Conservation (phyloP, 2,113 vertebrate species). For the Pseudopipra pipra region DNA sequence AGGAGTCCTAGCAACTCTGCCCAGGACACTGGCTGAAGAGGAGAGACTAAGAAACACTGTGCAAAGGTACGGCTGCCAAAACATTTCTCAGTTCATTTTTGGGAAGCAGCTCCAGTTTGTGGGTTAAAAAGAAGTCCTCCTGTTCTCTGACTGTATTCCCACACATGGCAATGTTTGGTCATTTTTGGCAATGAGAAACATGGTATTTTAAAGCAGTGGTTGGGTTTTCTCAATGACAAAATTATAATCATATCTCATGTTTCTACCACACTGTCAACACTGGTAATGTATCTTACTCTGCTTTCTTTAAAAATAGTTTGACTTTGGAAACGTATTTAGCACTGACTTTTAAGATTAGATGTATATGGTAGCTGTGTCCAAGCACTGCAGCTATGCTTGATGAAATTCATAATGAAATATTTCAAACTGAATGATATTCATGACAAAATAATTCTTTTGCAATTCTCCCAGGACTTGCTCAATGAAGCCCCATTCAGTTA, state of each 20-base stretch:
- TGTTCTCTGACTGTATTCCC: neutral
- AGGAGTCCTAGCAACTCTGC: neutral
- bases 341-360: neutral
- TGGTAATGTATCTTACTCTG: neutral
- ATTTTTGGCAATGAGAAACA: neutral
- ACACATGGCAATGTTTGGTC: neutral
- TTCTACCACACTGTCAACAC: neutral
- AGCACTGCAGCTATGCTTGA: neutral
- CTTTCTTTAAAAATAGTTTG: neutral
- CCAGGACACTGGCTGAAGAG: neutral
- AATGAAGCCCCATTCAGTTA: neutral
- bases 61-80: neutral
- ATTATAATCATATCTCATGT: neutral
- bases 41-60: neutral
- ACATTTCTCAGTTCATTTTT: neutral
- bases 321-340: neutral
- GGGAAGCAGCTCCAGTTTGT: neutral
- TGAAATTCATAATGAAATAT: neutral
- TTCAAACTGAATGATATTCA: neutral
- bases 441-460: neutral
- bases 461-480: neutral
- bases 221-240: conserved; percentile 1
- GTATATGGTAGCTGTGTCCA: neutral
- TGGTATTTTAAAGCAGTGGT: neutral
- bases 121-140: neutral